Conservation (phyloP, 1,140 invertebrate genomes). For the Solenopsis invicta region DNA sequence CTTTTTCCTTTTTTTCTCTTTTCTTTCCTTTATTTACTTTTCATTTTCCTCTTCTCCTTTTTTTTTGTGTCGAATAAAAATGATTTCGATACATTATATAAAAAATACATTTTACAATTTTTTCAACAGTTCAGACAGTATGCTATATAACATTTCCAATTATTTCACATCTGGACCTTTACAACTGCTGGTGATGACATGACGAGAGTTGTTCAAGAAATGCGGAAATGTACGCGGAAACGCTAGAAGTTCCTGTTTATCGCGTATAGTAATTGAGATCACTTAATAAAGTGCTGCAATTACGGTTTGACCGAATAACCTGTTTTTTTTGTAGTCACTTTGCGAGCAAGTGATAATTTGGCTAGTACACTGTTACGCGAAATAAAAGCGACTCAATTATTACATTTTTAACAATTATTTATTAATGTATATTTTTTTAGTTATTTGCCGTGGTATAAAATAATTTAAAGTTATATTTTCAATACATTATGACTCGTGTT, state of each 20-base stretch:
- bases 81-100: background rate
- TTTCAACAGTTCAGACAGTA: background rate
- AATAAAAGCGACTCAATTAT: conserved; percentile 25
- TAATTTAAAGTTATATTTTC: background rate
- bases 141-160: background rate
- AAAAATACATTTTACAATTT: background rate
- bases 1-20: background rate
- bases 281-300: conserved; percentile 38
- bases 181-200: conserved; percentile 6
- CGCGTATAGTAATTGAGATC: conserved; percentile 8
- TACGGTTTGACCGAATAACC: conserved; percentile 11
- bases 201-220: conserved; percentile 13
- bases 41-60: background rate
- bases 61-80: background rate
- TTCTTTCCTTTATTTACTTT: background rate
- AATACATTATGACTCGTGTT: background rate
- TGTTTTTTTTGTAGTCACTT: background rate
- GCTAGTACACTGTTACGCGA: too few relatives aligned
- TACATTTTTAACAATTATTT: background rate
- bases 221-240: conserved; percentile 34
- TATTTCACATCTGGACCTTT: background rate
- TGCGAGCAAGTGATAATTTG: background rate
- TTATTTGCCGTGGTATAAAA: background rate
- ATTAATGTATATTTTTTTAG: background rate
- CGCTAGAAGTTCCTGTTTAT: conserved; percentile 44